Evolutionary conservation across 2,113 vertebrate species (phyloP).

Genomic region (Neopipo cinnamomea): DNA sequence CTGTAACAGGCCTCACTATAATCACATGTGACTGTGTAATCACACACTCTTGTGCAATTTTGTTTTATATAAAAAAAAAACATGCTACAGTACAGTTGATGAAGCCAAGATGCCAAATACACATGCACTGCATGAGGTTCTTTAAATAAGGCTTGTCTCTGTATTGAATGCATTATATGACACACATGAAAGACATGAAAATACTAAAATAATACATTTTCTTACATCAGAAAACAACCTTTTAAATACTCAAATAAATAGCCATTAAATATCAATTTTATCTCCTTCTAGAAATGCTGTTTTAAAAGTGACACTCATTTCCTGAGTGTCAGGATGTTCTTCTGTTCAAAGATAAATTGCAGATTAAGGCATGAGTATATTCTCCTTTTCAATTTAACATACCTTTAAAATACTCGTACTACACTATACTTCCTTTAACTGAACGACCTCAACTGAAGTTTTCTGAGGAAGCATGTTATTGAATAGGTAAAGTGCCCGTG

Average conservation of each 20-base stretch:
- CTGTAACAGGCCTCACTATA: neutral
- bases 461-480: neutral
- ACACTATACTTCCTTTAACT: neutral
- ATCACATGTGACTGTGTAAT: neutral
- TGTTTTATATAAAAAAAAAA: neutral
- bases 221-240: neutral
- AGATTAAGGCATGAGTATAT: neutral
- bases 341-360: neutral
- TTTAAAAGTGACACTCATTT: neutral
- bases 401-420: neutral
- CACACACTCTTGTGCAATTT: neutral
- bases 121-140: neutral
- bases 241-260: conserved; percentile 15
- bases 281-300: neutral
- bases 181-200: neutral
- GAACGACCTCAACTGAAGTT: neutral
- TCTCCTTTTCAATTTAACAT: neutral
- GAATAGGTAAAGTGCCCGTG: neutral
- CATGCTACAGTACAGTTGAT: neutral
- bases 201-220: neutral
- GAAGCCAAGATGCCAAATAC: neutral
- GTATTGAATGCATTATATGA: neutral
- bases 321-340: neutral
- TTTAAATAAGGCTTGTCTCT: neutral
- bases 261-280: neutral